These are phyloP conservation scores for Agrotis exclamationis DNA, from an alignment of 2,888 invertebrate species.

Conservation along the genomic window DNA sequence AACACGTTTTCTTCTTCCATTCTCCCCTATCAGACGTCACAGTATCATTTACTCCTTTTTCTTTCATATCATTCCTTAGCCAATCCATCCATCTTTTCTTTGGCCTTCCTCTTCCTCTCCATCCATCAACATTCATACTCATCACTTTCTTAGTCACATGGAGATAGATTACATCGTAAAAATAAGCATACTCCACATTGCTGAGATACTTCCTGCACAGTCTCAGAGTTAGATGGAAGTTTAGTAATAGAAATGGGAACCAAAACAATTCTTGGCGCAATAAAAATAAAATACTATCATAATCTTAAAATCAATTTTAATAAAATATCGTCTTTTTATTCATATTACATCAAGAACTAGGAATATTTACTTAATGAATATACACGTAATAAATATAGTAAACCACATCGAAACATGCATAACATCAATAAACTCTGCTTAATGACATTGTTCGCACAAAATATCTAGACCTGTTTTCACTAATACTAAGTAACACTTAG, in stretches of 20 bases:
- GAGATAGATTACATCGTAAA: no score
- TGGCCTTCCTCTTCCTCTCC: no score
- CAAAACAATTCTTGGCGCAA: background rate
- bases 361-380: constrained; percentile 26
- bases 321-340: constrained; percentile 44
- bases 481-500: background rate
- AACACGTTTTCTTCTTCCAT: no score
- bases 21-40: no score
- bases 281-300: constrained; percentile 16
- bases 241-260: background rate
- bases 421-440: background rate
- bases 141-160: no score
- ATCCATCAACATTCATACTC: no score
- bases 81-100: no score
- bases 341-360: constrained; percentile 19
- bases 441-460: background rate
- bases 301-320: constrained; percentile 25
- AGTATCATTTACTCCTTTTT: no score
- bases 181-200: no score
- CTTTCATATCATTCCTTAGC: no score
- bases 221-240: background rate
- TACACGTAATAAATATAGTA: constrained; percentile 24
- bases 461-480: background rate
- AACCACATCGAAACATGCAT: constrained; percentile 1
- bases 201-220: no score